phyloP scores from a whole-genome alignment of 2,113 vertebrate species.

The Phyllopteryx taeniolatus region DNA sequence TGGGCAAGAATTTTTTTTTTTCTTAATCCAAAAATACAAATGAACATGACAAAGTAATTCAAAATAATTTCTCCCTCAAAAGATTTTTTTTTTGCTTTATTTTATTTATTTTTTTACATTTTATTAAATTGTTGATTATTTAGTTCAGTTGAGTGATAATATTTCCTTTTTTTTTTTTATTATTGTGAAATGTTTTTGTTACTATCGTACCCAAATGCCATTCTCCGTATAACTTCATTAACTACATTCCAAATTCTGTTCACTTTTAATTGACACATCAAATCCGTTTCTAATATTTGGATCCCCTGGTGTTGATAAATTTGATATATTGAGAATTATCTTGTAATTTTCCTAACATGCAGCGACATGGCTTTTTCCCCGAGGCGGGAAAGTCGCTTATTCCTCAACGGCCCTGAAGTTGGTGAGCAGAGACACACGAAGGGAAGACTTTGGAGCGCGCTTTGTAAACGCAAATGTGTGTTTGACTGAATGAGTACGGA shows the following conservation, averaged over 20 bases:
- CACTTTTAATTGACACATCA: background rate
- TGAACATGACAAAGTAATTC: no score
- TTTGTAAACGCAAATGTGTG: background rate
- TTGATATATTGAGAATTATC: background rate
- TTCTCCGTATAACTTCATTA: no score
- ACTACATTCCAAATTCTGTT: background rate
- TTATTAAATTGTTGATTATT: no score
- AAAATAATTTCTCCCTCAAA: no score
- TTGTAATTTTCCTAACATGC: background rate
- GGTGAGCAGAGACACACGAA: background rate
- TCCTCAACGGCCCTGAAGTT: background rate
- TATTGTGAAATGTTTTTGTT: no score
- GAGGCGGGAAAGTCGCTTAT: background rate
- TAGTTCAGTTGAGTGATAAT: no score
- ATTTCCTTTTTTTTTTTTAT: no score
- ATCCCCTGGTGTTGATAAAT: background rate
- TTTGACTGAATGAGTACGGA: conserved; percentile 19
- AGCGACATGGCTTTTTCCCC: background rate
- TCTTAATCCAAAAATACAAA: no score
- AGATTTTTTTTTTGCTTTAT: no score
- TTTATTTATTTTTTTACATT: no score
- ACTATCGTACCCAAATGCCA: no score
- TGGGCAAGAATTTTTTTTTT: no score
- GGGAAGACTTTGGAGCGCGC: background rate
- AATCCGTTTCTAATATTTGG: background rate